A percentile compares a stretch with the other conserved stretches of the same genome.
Conservation (phyloP, 2,113 vertebrate genomes). For the Falco punctatus region DNA sequence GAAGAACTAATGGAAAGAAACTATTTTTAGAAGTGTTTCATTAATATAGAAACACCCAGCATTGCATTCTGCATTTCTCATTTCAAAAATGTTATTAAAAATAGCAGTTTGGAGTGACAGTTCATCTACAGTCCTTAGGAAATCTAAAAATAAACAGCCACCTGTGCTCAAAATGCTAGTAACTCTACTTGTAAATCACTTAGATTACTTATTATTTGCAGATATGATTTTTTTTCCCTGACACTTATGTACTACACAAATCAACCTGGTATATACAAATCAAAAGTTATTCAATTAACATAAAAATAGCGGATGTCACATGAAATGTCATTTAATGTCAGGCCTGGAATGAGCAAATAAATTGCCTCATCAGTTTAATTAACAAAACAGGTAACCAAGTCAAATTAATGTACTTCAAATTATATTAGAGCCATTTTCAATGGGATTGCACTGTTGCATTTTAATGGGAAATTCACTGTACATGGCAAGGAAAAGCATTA, state of each 20-base stretch:
- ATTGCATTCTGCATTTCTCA: slow-evolving; percentile 22
- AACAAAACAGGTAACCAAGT: slow-evolving; percentile 63
- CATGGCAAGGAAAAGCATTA: background rate
- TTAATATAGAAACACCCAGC: background rate
- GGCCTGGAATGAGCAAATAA: slow-evolving; percentile 62
- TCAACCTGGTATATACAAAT: slow-evolving; percentile 66
- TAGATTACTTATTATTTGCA: slow-evolving; percentile 68
- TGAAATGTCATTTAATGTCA: slow-evolving; percentile 75
- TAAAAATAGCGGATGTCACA: slow-evolving; percentile 70
- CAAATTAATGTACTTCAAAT: slow-evolving; percentile 63
- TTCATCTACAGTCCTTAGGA: slow-evolving; percentile 26
- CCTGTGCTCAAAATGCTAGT: slow-evolving; percentile 57
- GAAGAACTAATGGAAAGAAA: background rate
- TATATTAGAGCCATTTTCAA: slow-evolving; percentile 52
- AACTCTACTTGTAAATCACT: slow-evolving; percentile 57
- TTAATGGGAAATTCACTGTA: slow-evolving; percentile 45
- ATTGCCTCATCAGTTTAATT: slow-evolving; percentile 72
- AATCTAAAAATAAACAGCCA: slow-evolving; percentile 66
- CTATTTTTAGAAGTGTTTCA: slow-evolving; percentile 7
- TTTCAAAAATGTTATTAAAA: slow-evolving; percentile 56
- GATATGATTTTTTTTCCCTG: slow-evolving; percentile 29
- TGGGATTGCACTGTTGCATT: slow-evolving; percentile 24
- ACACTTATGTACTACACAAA: slow-evolving; percentile 54
- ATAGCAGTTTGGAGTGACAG: slow-evolving; percentile 45
- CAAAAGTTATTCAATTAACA: slow-evolving; percentile 74